Percentiles rank a stretch among this genome's conserved stretches.
Evolutionary conservation across 35 echinoderm and acorn worm species (phyloP).

Genomic region (Acanthaster planci): DNA sequence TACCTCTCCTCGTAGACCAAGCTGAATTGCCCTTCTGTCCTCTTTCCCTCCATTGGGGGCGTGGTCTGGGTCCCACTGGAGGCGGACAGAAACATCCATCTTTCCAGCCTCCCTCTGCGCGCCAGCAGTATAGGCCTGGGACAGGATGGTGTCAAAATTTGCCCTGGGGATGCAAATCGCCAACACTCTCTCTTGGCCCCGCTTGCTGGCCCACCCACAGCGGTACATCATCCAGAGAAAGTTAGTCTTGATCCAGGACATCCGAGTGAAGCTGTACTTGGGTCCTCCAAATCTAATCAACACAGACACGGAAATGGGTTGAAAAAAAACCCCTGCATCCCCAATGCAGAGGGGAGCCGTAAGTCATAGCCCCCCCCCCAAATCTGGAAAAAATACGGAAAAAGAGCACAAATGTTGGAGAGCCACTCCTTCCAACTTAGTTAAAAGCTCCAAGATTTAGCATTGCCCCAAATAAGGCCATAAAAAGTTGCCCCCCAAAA

Average conservation of each 20-base stretch:
- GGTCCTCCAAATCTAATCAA: constrained; percentile 58
- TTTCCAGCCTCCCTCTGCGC: constrained; percentile 53
- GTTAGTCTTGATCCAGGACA: constrained; percentile 81
- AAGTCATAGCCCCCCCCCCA: background rate
- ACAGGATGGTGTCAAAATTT: constrained; percentile 55
- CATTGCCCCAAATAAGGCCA: too few species aligned
- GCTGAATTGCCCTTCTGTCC: constrained; percentile 58
- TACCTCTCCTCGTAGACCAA: constrained; percentile 71
- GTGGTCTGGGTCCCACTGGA: constrained; percentile 79
- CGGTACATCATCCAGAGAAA: constrained; percentile 85
- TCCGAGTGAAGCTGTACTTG: constrained; percentile 56
- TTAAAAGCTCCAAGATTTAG: too few species aligned
- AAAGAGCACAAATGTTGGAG: too few species aligned
- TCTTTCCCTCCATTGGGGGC: constrained; percentile 42
- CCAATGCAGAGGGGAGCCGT: too few species aligned
- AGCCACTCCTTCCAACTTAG: too few species aligned
- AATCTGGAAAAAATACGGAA: too few species aligned
- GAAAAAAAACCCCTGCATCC: too few species aligned
- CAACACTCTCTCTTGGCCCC: constrained; percentile 52
- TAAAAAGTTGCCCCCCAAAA: too few species aligned
- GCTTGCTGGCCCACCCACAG: constrained; percentile 68
- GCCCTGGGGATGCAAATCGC: constrained; percentile 46
- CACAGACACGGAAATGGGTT: background rate
- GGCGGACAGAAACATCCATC: constrained; percentile 42
- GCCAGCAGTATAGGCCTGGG: constrained; percentile 39